phyloP scores from a whole-genome alignment of 2,888 invertebrate species.

The Cerastoderma edule region DNA sequence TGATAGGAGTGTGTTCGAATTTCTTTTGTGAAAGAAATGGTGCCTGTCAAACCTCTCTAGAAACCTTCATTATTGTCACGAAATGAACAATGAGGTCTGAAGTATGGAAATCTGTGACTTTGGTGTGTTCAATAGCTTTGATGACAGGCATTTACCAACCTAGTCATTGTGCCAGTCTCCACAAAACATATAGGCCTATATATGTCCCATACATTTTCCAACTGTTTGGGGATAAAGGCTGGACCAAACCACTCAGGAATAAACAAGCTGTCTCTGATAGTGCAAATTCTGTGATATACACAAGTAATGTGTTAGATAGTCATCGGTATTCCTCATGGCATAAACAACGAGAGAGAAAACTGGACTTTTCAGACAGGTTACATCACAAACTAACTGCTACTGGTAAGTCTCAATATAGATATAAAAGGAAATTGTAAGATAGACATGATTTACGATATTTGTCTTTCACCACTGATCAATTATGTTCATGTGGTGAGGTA shows the following conservation, averaged over 20 bases:
- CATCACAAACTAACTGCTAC: no score
- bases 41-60: no score
- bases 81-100: constrained; percentile 1
- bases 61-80: no score
- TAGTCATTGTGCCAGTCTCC: not conserved
- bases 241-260: constrained; percentile 36
- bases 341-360: not conserved
- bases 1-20: no score
- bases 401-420: no score
- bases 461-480: no score
- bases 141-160: not conserved
- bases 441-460: no score
- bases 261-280: constrained; percentile 19
- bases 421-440: no score
- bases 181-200: constrained; percentile 28
- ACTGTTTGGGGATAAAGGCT: constrained; percentile 55
- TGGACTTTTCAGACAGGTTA: no score
- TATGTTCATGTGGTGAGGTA: no score
- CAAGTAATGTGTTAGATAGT: constrained; percentile 5
- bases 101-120: constrained; percentile 1
- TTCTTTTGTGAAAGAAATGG: no score
- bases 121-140: not conserved
- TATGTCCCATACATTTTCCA: constrained; percentile 63
- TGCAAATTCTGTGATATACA: constrained; percentile 6
- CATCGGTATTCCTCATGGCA: constrained; percentile 6